Evolutionary conservation across 1,140 invertebrate species (phyloP), one percentile per base, ranked within the genome.

Genomic region (Tetraneura akinire): DNA sequence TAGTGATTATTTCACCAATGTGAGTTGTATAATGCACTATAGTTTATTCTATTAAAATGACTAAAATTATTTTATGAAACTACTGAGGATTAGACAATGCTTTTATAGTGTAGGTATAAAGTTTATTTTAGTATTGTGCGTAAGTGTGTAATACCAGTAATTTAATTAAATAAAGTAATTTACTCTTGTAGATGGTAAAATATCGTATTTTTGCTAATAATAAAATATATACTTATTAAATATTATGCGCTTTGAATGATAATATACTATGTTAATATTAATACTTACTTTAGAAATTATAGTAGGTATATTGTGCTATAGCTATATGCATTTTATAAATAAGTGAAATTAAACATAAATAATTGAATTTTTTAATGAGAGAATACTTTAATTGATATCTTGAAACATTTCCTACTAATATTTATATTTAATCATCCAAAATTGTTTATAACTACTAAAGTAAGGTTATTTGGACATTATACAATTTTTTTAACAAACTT

Each of bases 51-150:
- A 45, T 16, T 6, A 47, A 68, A 47, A 26, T 68, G 21, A 23
- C n/a, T 5, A 47, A 26, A 26, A 45, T 26, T 3, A 21, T 0
- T 68, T 45, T 68, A 13, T 45, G 16, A 68, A 68, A 68, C 21
- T 47, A 1, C 13, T 23, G 21, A 23, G 42, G 64, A 23, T 45
- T 68, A 68, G 64, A 68, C 29, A 23, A 47, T 68, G 42, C 64
- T 68, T 68, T 47, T 68, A 14, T 47, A 37, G n/a, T n/a, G n/a
- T 23, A 26, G 37, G 16, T 16, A 26, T n/a, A 68, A 26, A 68
- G 37, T 68, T 68, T 68, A 68, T 68, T 68, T 23, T 10, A 32
- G 42, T 68, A 21, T 29, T n/a, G 29, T n/a, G n/a, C n/a, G n/a
- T n/a, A n/a, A n/a, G n/a, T n/a, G n/a, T 64, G 32, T 42, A 68